Percentiles rank a stretch among this genome's conserved stretches.
Conservation (phyloP, 2,888 invertebrate genomes). For the Euphydryas editha region DNA sequence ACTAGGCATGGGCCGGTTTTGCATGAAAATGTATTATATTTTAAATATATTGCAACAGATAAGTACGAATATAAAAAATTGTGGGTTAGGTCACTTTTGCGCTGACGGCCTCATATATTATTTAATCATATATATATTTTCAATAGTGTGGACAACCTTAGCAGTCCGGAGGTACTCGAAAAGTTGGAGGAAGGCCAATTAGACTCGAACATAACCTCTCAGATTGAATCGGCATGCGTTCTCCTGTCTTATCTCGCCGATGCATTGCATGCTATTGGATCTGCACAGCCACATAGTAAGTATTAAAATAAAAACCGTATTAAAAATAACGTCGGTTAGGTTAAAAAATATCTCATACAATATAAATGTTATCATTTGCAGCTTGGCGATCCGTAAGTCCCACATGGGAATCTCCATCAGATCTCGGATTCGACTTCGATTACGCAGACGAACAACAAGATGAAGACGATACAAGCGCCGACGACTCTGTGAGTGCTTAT, state of each 20-base stretch:
- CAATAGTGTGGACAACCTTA: constrained; percentile 70
- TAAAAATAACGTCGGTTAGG: background rate
- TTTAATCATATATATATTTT: constrained; percentile 16
- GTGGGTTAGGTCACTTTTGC: no score
- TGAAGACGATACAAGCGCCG: constrained; percentile 96
- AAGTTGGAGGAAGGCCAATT: constrained; percentile 75
- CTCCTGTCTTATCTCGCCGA: constrained; percentile 94
- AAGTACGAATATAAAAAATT: no score
- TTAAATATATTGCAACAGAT: no score
- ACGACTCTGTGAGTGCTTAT: constrained; percentile 88
- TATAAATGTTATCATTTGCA: constrained; percentile 41
- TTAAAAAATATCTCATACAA: no score
- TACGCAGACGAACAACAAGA: constrained; percentile 95
- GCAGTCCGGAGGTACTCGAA: constrained; percentile 70
- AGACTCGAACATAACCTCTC: constrained; percentile 73
- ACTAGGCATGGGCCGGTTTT: no score
- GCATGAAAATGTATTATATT: no score
- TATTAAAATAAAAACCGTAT: constrained; percentile 24
- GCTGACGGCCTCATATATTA: no score
- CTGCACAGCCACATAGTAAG: constrained; percentile 69
- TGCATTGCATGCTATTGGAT: constrained; percentile 75
- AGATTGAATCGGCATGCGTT: constrained; percentile 91
- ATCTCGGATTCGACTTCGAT: constrained; percentile 90
- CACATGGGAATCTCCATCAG: constrained; percentile 92
- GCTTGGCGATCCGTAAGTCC: constrained; percentile 80